phyloP scores from a whole-genome alignment of 2,888 invertebrate genomes.

The Chouioia cunea region DNA sequence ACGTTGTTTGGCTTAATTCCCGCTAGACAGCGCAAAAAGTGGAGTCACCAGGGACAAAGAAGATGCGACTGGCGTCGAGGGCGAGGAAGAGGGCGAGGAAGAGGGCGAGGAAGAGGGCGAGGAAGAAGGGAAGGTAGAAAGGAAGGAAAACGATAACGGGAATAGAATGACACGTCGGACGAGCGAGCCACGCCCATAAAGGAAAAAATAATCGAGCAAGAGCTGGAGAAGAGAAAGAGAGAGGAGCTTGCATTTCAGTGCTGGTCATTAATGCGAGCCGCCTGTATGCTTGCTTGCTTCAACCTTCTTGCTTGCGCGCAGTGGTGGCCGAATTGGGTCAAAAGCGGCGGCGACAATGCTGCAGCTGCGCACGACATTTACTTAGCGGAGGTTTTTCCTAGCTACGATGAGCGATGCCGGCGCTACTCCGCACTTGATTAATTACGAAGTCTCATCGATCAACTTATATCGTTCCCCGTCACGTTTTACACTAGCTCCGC shows the following conservation, averaged over 20 bases:
- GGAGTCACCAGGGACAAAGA: background rate
- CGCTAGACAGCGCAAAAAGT: too few relatives aligned
- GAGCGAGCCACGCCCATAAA: slow-evolving; percentile 33
- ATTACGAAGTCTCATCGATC: slow-evolving; percentile 10
- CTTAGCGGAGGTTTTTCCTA: background rate
- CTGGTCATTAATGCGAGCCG: slow-evolving; percentile 49
- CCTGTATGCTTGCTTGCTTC: slow-evolving; percentile 42
- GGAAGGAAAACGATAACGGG: background rate
- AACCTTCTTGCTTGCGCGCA: slow-evolving; percentile 10
- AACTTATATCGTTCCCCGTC: too few relatives aligned
- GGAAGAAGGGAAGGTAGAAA: background rate
- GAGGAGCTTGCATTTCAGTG: slow-evolving; percentile 12
- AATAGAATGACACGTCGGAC: background rate
- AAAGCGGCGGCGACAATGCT: background rate
- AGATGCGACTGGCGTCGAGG: background rate
- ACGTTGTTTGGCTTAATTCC: too few relatives aligned
- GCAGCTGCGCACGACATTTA: background rate
- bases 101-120: background rate
- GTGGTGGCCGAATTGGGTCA: slow-evolving; percentile 34
- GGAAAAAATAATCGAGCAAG: background rate
- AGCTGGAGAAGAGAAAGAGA: background rate
- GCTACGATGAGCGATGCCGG: too few relatives aligned
- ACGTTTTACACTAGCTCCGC: too few relatives aligned
- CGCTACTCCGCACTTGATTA: slow-evolving; percentile 23
- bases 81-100: background rate